Evolutionary conservation across 2,113 vertebrate genomes (phyloP).

Genomic region (Calyptommatus sinebrachiatus): DNA sequence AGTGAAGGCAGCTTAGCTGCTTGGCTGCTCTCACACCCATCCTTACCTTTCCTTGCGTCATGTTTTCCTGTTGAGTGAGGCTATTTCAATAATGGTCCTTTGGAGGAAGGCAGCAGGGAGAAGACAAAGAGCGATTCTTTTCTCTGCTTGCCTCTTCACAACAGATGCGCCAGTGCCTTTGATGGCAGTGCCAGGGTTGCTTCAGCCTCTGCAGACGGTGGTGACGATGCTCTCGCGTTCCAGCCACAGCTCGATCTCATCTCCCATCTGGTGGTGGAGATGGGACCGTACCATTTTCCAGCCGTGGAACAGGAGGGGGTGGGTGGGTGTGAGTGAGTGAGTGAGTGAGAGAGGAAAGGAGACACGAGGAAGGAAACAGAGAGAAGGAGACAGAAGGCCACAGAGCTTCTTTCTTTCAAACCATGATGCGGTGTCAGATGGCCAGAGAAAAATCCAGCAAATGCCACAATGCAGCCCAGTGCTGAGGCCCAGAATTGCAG

Average conservation of each 20-base stretch:
- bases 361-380: constrained; percentile 6
- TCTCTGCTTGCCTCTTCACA: accelerated
- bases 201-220: constrained; percentile 47
- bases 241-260: constrained; percentile 67
- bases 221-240: constrained; percentile 59
- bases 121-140: background rate
- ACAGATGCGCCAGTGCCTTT: background rate
- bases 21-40: background rate
- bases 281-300: constrained; percentile 66
- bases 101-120: accelerated
- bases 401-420: accelerated
- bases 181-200: background rate
- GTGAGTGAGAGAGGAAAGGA: background rate
- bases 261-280: constrained; percentile 39
- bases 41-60: constrained; percentile 93
- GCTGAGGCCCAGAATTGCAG: background rate
- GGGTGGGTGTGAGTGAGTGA: too few relatives aligned
- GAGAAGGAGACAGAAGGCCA: background rate
- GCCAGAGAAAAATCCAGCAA: background rate
- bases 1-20: accelerated
- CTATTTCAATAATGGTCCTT: constrained; percentile 7
- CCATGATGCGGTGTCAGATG: background rate
- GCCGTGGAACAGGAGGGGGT: constrained; percentile 11
- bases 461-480: constrained; percentile 7
- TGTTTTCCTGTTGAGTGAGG: constrained; percentile 58